A percentile compares a stretch with the other conserved stretches of the same genome.
These are phyloP conservation scores for Eilema caniola DNA, from an alignment of 2,888 invertebrate species.

Conservation along the genomic window DNA sequence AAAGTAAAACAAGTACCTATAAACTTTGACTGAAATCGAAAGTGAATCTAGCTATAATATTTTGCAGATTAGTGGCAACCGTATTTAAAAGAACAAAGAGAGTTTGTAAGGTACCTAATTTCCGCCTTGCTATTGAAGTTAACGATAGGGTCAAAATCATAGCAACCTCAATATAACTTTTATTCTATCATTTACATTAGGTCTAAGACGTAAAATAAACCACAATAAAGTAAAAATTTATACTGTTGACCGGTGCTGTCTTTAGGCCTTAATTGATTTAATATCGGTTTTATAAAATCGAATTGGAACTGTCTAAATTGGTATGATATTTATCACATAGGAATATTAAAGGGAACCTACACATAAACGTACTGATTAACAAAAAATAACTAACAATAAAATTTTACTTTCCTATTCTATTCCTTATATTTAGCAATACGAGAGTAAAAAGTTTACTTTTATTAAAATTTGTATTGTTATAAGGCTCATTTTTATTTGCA, in stretches of 20 bases:
- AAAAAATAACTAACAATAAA: not conserved
- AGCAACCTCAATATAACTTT: not conserved
- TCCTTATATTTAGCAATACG: no score
- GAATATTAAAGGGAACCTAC: no score
- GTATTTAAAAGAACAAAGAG: constrained; percentile 27
- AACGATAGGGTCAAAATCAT: constrained; percentile 7
- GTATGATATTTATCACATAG: no score
- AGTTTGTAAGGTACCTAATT: no score
- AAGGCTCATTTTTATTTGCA: constrained; percentile 26
- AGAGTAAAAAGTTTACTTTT: no score
- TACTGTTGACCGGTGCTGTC: no score
- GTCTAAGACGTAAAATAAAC: not conserved
- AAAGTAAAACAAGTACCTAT: constrained; percentile 30
- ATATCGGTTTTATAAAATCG: no score
- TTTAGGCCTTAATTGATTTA: no score
- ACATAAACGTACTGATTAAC: not conserved
- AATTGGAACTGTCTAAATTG: no score
- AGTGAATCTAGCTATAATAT: constrained; percentile 60
- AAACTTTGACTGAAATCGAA: constrained; percentile 56
- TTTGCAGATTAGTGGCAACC: constrained; percentile 58
- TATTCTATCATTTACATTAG: not conserved
- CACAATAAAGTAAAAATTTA: not conserved
- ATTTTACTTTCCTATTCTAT: constrained; percentile 11
- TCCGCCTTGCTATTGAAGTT: constrained; percentile 14
- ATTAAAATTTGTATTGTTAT: constrained; percentile 33